Evolutionary conservation across 2,113 vertebrate species (phyloP).

Genomic region (Pagrus major): DNA sequence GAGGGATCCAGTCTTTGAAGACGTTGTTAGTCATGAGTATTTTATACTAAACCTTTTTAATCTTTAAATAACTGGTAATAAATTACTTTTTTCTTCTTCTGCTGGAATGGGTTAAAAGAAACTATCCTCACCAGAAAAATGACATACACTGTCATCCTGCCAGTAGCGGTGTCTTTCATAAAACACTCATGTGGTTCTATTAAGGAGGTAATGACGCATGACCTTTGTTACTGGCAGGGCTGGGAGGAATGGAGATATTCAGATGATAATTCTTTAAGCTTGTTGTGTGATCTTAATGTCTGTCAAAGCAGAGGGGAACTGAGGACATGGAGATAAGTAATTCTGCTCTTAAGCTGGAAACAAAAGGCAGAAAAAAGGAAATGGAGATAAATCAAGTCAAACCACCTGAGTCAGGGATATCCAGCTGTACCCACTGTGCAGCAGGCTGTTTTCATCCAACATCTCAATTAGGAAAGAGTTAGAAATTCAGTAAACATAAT

Average conservation of each 20-base stretch:
- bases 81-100: no score
- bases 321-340: neutral
- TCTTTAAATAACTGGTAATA: no score
- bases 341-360: neutral
- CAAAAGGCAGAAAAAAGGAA: conserved; percentile 8
- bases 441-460: neutral
- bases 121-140: no score
- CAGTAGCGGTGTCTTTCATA: no score
- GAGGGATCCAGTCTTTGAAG: no score
- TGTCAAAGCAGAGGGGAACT: neutral
- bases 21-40: no score
- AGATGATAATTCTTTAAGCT: conserved; percentile 57
- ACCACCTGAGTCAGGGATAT: neutral
- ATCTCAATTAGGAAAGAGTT: conserved; percentile 26
- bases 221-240: no score
- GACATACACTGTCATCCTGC: no score
- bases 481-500: neutral
- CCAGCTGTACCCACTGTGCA: neutral
- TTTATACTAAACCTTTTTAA: no score
- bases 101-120: no score
- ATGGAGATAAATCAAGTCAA: neutral
- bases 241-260: conserved; percentile 19
- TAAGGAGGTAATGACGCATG: no score
- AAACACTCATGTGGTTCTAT: no score
- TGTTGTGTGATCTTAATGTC: conserved; percentile 27